Conservation (phyloP, 2,888 invertebrate species). For the Torymus texanus region DNA sequence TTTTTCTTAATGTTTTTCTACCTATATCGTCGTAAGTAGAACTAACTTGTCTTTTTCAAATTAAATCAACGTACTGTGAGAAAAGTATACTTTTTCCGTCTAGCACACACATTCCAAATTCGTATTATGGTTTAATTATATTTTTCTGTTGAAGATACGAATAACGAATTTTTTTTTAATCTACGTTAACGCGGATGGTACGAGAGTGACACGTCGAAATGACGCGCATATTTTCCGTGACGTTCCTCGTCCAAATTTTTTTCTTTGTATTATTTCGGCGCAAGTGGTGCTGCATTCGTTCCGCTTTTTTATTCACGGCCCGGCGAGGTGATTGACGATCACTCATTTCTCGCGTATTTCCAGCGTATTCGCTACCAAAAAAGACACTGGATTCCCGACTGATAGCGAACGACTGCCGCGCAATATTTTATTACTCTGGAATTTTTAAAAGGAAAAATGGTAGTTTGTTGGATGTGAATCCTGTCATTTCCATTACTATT, state of each 20-base stretch:
- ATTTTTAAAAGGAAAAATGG: slow-evolving; percentile 1
- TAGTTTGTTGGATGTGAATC: slow-evolving; percentile 7
- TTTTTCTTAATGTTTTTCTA: no score
- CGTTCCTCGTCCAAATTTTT: slow-evolving; percentile 19
- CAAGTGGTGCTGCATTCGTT: slow-evolving; percentile 1
- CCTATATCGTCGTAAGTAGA: no score
- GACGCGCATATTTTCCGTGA: slow-evolving; percentile 33
- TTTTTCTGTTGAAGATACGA: no score
- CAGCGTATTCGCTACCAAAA: slow-evolving; percentile 12
- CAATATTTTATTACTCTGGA: slow-evolving; percentile 22
- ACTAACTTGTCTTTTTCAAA: no score
- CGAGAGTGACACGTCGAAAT: slow-evolving; percentile 15
- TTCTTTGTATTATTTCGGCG: slow-evolving; percentile 17
- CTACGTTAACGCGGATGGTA: no score
- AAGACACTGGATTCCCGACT: slow-evolving; percentile 6
- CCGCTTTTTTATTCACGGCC: slow-evolving; percentile 15
- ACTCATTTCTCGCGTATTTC: background rate
- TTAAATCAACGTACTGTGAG: no score
- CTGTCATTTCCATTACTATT: slow-evolving; percentile 6
- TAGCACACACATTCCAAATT: no score
- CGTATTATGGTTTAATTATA: no score
- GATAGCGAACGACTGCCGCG: background rate
- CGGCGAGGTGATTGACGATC: slow-evolving; percentile 37
- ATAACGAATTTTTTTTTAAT: no score
- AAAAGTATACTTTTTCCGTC: no score